Evolutionary conservation across 2,113 vertebrate species (phyloP).

Genomic region (Alethe diademata): DNA sequence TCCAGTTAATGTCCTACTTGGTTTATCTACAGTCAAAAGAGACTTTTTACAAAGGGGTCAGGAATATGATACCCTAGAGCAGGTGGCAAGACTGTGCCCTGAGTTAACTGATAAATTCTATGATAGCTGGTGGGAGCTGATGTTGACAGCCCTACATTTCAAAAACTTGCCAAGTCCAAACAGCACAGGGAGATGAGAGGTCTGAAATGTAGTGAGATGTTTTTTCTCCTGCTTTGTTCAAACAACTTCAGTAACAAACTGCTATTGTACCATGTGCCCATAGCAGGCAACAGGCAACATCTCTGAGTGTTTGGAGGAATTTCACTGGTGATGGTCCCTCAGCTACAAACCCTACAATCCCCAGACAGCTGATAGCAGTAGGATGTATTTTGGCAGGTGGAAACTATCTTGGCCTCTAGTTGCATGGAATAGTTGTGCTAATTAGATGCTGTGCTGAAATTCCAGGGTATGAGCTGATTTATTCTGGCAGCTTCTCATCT

Average conservation of each 20-base stretch:
- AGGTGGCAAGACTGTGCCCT: neutral
- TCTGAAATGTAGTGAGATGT: neutral
- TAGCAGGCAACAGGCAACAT: neutral
- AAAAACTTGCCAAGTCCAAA: neutral
- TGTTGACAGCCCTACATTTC: neutral
- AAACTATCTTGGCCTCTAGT: neutral
- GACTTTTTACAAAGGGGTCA: neutral
- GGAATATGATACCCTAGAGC: neutral
- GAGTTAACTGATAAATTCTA: neutral
- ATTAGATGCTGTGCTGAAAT: constrained; percentile 6
- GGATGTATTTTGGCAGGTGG: neutral
- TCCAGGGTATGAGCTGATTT: neutral
- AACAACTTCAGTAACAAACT: neutral
- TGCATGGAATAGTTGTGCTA: neutral
- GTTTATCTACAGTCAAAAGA: neutral
- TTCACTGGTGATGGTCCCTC: neutral
- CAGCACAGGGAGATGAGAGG: neutral
- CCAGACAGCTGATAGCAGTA: neutral
- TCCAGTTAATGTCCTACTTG: neutral
- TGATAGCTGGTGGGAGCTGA: neutral
- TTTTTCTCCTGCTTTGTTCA: neutral
- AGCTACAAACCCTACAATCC: neutral
- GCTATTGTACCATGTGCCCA: neutral
- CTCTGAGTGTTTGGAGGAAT: neutral
- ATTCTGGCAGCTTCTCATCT: neutral